phyloP scores from a whole-genome alignment of 2,888 invertebrate genomes.

The Nebria salina region DNA sequence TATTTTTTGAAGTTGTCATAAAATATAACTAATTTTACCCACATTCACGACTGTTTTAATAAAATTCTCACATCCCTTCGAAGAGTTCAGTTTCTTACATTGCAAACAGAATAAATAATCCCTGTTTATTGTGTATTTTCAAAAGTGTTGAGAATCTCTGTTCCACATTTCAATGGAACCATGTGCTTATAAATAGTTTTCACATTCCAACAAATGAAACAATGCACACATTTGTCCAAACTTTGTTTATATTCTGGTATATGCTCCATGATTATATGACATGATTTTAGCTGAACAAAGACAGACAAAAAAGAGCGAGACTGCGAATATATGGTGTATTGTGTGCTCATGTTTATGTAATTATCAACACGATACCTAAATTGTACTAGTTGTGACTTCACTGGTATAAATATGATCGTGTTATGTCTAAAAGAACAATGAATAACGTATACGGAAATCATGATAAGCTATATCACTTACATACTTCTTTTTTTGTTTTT shows the following conservation, averaged over 20 bases:
- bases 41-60: too few species aligned
- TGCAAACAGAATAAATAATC: not conserved
- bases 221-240: not conserved
- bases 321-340: not conserved
- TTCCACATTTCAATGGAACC: not conserved
- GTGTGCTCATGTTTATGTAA: not conserved
- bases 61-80: too few species aligned
- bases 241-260: constrained; percentile 1
- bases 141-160: not conserved
- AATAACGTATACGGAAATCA: not conserved
- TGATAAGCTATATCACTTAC: not conserved
- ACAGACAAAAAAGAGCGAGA: not conserved
- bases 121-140: not conserved
- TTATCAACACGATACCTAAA: not conserved
- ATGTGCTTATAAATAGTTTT: not conserved
- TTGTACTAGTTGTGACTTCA: not conserved
- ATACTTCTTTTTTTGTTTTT: not conserved
- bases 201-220: not conserved
- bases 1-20: too few species aligned
- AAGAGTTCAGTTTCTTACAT: not conserved
- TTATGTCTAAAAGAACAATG: constrained; percentile 1
- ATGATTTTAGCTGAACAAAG: not conserved
- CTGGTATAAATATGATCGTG: not conserved
- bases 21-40: too few species aligned
- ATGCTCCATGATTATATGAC: not conserved